These are phyloP conservation scores for Platygyra sinensis DNA, from an alignment of 64 coral and sea anemone species.

Conservation along the genomic window DNA sequence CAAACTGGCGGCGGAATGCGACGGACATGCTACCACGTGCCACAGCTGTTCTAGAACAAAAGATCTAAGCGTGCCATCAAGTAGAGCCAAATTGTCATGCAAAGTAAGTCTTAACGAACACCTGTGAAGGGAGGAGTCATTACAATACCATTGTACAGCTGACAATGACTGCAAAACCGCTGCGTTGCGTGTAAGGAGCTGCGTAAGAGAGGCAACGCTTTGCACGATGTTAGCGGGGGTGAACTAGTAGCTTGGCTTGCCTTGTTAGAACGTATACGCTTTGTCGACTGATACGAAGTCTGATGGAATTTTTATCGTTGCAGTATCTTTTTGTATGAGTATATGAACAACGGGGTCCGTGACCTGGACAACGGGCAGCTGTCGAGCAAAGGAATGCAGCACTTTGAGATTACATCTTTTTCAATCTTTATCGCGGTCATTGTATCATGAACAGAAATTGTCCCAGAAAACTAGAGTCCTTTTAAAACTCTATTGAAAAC, in stretches of 20 bases:
- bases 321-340: background rate
- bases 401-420: background rate
- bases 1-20: constrained; percentile 31
- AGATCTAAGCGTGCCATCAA: constrained; percentile 19
- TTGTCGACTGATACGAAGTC: background rate
- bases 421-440: background rate
- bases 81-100: constrained; percentile 2
- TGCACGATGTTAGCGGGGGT: too few species aligned
- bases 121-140: constrained; percentile 19
- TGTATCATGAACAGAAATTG: background rate
- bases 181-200: constrained; percentile 6
- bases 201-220: too few species aligned
- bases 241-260: too few species aligned
- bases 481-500: background rate
- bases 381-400: background rate
- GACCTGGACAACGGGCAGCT: background rate
- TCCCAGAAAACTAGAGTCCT: background rate
- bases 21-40: constrained; percentile 22
- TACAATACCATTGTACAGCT: constrained; percentile 34
- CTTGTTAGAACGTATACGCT: too few species aligned
- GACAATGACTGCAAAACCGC: background rate
- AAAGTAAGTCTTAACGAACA: constrained; percentile 21
- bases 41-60: constrained; percentile 44
- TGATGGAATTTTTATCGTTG: background rate
- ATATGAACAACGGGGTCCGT: background rate